Conservation (phyloP, 2,888 invertebrate genomes). For the Petrolisthes manimaculis region DNA sequence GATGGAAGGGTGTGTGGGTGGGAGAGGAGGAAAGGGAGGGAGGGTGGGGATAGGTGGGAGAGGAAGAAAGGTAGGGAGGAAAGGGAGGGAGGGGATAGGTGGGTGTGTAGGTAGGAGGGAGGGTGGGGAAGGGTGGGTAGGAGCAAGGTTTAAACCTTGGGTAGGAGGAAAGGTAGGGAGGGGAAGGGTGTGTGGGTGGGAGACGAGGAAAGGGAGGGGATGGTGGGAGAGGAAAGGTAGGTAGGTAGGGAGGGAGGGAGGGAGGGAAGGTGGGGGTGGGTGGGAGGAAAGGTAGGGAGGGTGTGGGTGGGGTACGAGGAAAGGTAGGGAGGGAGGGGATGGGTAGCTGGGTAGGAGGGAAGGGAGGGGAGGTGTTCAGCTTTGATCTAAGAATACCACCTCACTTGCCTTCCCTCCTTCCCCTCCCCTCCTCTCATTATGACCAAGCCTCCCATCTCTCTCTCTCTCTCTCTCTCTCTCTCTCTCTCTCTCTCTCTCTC, state of each 20-base stretch:
- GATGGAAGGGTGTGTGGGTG: no score
- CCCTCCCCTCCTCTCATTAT: background rate
- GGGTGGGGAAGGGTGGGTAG: no score
- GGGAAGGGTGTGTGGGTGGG: no score
- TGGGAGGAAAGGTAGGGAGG: slow-evolving; percentile 2
- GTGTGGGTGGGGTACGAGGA: background rate
- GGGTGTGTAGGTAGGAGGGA: no score
- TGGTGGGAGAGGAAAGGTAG: background rate
- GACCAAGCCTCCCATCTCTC: background rate
- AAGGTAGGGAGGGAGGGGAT: background rate
- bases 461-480: slow-evolving; percentile 14
- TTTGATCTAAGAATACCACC: slow-evolving; percentile 15
- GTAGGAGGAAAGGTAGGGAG: no score
- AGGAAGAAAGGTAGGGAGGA: no score
- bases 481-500: slow-evolving; percentile 2
- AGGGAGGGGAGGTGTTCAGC: background rate
- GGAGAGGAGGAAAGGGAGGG: no score
- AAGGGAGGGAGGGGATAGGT: no score
- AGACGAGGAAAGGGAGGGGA: background rate
- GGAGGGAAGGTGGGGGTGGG: background rate
- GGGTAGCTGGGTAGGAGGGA: background rate
- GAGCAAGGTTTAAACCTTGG: no score
- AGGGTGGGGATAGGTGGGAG: no score
- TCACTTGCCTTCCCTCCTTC: slow-evolving; percentile 12
- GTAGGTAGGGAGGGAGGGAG: background rate